Evolutionary conservation across 1,140 invertebrate species (phyloP).

Genomic region (Aphis gossypii): DNA sequence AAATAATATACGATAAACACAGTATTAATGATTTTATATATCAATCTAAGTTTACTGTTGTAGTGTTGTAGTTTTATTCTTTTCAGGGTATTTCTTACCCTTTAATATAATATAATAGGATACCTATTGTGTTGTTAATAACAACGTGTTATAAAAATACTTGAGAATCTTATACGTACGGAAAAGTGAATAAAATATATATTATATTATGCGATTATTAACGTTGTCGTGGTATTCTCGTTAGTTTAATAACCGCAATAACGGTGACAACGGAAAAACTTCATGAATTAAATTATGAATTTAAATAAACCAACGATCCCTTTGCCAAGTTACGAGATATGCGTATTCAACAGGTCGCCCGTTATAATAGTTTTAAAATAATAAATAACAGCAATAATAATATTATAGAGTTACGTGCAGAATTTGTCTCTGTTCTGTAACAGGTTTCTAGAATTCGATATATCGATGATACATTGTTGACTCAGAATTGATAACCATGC

Average conservation of each 20-base stretch:
- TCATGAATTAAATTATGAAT: background rate
- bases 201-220: background rate
- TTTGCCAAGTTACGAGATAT: background rate
- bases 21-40: too few species aligned
- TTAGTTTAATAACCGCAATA: background rate
- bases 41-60: background rate
- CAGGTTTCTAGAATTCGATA: background rate
- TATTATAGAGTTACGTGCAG: background rate
- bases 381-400: background rate
- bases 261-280: background rate
- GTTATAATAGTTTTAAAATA: background rate
- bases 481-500: too few species aligned
- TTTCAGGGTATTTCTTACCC: background rate
- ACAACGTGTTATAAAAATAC: background rate
- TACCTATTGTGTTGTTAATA: background rate
- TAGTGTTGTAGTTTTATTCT: too few species aligned
- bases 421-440: background rate
- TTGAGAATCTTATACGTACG: background rate
- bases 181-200: background rate
- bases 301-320: background rate
- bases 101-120: too few species aligned
- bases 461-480: too few species aligned
- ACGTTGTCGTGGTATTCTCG: too few species aligned
- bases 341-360: background rate
- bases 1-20: too few species aligned